A percentile compares a stretch with the other conserved stretches of the same genome.
Conservation (phyloP, 2,888 invertebrate genomes). For the Gibbula magus region DNA sequence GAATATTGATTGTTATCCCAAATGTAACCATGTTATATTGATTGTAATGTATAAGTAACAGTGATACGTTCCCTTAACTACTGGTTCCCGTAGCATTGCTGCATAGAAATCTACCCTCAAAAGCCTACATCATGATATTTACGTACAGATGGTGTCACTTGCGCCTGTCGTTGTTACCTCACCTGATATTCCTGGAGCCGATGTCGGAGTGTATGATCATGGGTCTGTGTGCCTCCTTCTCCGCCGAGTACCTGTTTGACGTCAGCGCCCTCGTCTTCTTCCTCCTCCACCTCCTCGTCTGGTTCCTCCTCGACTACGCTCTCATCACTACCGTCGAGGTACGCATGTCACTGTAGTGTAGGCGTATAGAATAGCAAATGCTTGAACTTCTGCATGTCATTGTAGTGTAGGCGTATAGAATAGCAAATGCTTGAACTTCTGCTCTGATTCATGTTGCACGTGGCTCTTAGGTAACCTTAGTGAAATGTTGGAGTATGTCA, state of each 20-base stretch:
- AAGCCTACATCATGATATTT: not conserved
- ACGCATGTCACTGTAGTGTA: constrained; percentile 33
- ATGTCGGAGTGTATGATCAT: constrained; percentile 95
- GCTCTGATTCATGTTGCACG: not conserved
- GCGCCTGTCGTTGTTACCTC: constrained; percentile 95
- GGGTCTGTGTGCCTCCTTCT: constrained; percentile 93
- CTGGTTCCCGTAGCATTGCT: no score
- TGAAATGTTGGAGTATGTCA: no score
- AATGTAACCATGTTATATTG: not conserved
- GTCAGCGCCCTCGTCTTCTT: constrained; percentile 94
- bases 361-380: not conserved
- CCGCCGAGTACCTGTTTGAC: constrained; percentile 86
- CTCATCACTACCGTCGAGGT: constrained; percentile 79
- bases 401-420: not conserved
- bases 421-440: not conserved
- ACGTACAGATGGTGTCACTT: constrained; percentile 93
- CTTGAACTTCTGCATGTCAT: no score
- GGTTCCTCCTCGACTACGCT: constrained; percentile 97
- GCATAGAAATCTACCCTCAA: no score
- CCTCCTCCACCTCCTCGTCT: constrained; percentile 91
- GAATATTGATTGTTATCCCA: no score
- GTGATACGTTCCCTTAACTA: no score
- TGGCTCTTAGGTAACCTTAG: no score
- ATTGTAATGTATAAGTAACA: not conserved
- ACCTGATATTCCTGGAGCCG: constrained; percentile 92